These are phyloP conservation scores for Crossoptilon crossoptilon DNA, from an alignment of 2,797 vertebrate genomes.

Conservation along the genomic window DNA sequence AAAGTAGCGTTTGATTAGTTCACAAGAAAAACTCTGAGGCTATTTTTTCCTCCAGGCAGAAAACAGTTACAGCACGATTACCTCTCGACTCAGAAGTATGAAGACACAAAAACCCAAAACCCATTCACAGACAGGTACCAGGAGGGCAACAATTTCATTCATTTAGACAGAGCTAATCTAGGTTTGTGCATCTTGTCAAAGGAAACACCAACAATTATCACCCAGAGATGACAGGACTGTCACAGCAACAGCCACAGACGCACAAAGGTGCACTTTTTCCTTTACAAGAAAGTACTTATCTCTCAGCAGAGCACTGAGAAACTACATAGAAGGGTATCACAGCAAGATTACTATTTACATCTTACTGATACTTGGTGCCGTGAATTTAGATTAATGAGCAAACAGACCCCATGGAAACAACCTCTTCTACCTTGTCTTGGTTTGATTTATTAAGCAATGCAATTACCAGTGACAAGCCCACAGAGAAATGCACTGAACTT, in stretches of 20 bases:
- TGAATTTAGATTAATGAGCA: slow-evolving; percentile 52
- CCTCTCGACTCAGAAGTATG: not conserved
- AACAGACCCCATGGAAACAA: slow-evolving; percentile 55
- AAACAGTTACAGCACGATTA: slow-evolving; percentile 24
- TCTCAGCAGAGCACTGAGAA: not conserved
- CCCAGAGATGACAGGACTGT: not conserved
- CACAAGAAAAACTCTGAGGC: not conserved
- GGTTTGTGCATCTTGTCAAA: not conserved
- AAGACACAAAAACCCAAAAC: slow-evolving; percentile 25
- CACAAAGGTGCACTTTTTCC: not conserved
- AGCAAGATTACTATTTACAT: slow-evolving; percentile 2
- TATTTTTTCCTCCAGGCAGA: slow-evolving; percentile 17
- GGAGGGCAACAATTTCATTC: slow-evolving; percentile 13
- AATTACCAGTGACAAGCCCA: slow-evolving; percentile 70
- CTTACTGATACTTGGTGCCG: slow-evolving; percentile 2
- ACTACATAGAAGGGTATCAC: not conserved
- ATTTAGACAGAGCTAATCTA: not conserved
- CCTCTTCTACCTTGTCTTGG: slow-evolving; percentile 51
- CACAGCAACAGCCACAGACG: not conserved
- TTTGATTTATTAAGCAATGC: slow-evolving; percentile 72
- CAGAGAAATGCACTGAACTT: slow-evolving; percentile 43
- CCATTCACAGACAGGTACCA: slow-evolving; percentile 18
- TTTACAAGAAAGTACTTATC: not conserved
- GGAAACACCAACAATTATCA: not conserved
- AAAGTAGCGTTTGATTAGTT: not conserved